phyloP scores from a whole-genome alignment of 2,888 invertebrate genomes.

The Microchrysa polita region DNA sequence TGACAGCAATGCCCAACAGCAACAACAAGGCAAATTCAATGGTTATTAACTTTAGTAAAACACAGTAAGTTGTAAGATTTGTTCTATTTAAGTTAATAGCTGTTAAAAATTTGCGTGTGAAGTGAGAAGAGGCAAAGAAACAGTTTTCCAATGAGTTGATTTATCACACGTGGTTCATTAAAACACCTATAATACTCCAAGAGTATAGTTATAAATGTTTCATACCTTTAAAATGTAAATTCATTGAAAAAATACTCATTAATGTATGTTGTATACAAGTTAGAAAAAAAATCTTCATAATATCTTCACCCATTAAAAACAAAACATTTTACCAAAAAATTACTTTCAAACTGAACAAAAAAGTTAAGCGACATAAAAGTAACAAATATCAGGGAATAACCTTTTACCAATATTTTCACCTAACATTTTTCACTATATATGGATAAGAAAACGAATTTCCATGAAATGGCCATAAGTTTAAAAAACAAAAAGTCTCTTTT shows the following conservation, averaged over 20 bases:
- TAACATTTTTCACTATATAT: neutral
- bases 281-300: too few species aligned
- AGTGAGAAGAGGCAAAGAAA: neutral
- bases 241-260: too few species aligned
- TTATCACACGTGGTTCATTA: slow-evolving; percentile 40
- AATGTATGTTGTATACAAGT: too few species aligned
- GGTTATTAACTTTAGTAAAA: slow-evolving; percentile 51
- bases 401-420: slow-evolving; percentile 17
- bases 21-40: slow-evolving; percentile 52
- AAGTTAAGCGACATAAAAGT: neutral
- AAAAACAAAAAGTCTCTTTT: slow-evolving; percentile 28
- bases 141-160: slow-evolving; percentile 27
- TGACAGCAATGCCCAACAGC: slow-evolving; percentile 55
- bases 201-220: too few species aligned
- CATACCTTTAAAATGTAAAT: too few species aligned
- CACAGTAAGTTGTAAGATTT: neutral
- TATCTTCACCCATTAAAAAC: too few species aligned
- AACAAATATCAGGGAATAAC: slow-evolving; percentile 30
- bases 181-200: too few species aligned
- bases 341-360: neutral
- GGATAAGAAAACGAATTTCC: too few species aligned
- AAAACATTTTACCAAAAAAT: too few species aligned
- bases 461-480: slow-evolving; percentile 47
- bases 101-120: slow-evolving; percentile 23
- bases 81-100: slow-evolving; percentile 40